Percentiles rank a stretch among this genome's conserved stretches.
phyloP scores from a whole-genome alignment of 2,113 vertebrate genomes.

The Perccottus glenii region DNA sequence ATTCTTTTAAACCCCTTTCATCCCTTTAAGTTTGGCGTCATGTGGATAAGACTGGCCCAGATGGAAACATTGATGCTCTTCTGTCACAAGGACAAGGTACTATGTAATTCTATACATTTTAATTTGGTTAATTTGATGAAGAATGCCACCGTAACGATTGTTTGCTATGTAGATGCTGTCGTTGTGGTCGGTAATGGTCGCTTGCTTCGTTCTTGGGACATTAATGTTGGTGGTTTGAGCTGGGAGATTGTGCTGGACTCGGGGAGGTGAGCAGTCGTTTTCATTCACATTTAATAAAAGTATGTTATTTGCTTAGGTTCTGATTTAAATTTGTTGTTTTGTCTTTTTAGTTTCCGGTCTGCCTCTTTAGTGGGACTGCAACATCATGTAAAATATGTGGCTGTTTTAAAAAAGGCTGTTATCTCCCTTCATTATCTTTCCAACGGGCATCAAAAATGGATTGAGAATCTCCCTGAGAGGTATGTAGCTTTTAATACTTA shows the following conservation, averaged over 20 bases:
- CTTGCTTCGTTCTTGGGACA: conserved; percentile 94
- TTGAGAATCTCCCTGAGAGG: conserved; percentile 92
- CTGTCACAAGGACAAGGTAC: conserved; percentile 90
- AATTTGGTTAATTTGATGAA: background rate
- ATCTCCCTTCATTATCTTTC: conserved; percentile 91
- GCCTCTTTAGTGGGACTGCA: conserved; percentile 87
- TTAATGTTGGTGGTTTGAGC: conserved; percentile 90
- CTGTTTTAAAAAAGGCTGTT: conserved; percentile 86
- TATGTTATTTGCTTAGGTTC: too few species aligned
- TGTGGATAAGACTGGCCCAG: conserved; percentile 87
- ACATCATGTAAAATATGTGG: conserved; percentile 83
- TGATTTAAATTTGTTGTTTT: background rate
- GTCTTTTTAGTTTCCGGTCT: conserved; percentile 84
- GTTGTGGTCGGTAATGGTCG: conserved; percentile 87
- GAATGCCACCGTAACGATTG: background rate
- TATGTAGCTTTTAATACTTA: conserved; percentile 43
- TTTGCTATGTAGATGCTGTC: conserved; percentile 83
- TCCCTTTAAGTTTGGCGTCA: conserved; percentile 90
- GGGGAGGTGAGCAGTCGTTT: conserved; percentile 83
- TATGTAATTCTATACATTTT: background rate
- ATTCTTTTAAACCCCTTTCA: background rate
- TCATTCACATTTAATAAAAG: background rate
- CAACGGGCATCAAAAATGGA: conserved; percentile 94
- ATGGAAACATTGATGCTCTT: conserved; percentile 87
- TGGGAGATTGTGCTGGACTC: conserved; percentile 92